phyloP scores from a whole-genome alignment of 2,888 invertebrate species.

The Pediacus dermestoides region DNA sequence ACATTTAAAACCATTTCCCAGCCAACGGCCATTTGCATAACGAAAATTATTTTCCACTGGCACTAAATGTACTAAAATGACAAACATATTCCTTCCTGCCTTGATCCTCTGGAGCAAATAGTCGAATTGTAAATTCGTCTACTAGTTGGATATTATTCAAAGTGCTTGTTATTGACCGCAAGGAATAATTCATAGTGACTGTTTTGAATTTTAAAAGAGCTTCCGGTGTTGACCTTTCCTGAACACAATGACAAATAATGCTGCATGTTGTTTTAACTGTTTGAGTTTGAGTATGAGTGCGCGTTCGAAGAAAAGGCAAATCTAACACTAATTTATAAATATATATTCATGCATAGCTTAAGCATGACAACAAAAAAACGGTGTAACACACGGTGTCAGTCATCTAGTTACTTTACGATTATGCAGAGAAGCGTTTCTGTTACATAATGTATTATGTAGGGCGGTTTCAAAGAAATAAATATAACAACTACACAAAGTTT shows the following conservation, averaged over 20 bases:
- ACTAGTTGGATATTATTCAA: too few species aligned
- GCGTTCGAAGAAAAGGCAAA: too few species aligned
- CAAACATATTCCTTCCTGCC: too few species aligned
- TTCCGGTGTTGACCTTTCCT: conserved; percentile 6
- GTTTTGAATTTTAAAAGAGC: neutral
- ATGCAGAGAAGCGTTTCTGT: conserved; percentile 3
- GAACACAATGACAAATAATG: conserved; percentile 1
- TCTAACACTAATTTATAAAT: conserved; percentile 4
- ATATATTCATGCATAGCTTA: conserved; percentile 3
- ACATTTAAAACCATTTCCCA: too few species aligned
- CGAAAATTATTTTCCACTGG: too few species aligned
- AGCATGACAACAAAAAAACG: conserved; percentile 1
- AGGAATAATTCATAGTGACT: neutral
- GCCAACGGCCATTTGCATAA: too few species aligned
- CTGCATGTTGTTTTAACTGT: too few species aligned
- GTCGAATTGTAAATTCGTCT: too few species aligned
- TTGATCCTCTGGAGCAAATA: too few species aligned
- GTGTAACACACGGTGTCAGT: neutral
- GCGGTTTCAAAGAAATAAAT: conserved; percentile 1
- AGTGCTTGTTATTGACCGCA: neutral
- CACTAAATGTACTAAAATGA: too few species aligned
- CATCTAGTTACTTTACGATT: conserved; percentile 4
- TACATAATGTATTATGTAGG: conserved; percentile 1
- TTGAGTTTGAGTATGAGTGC: too few species aligned
- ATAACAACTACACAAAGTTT: neutral